phyloP scores from a whole-genome alignment of 2,113 vertebrate genomes.

The Oreochromis spilurus region DNA sequence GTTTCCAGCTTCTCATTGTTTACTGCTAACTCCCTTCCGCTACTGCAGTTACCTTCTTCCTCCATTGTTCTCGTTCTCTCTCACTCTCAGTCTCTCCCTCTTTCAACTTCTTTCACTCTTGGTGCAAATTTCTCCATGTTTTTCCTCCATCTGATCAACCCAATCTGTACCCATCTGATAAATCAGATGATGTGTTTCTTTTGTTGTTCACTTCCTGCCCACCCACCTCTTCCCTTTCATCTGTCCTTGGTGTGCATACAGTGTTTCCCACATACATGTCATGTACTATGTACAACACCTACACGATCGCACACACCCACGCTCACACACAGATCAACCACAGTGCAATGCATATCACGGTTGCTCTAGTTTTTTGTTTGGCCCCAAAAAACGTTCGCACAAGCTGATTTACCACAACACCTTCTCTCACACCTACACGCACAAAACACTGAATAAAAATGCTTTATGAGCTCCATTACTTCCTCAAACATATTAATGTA shows the following conservation, averaged over 20 bases:
- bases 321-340: background rate
- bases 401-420: slow-evolving; percentile 37
- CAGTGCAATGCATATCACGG: slow-evolving; percentile 20
- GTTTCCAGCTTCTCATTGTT: slow-evolving; percentile 79
- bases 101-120: slow-evolving; percentile 51
- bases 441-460: background rate
- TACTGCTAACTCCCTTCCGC: slow-evolving; percentile 79
- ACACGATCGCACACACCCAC: slow-evolving; percentile 1
- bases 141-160: background rate
- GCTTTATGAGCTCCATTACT: slow-evolving; percentile 10
- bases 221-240: slow-evolving; percentile 57
- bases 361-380: slow-evolving; percentile 54
- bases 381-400: slow-evolving; percentile 15
- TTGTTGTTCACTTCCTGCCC: slow-evolving; percentile 61
- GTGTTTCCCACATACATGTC: slow-evolving; percentile 55
- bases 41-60: slow-evolving; percentile 46
- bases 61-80: slow-evolving; percentile 48
- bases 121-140: background rate
- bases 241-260: slow-evolving; percentile 50
- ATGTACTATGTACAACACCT: slow-evolving; percentile 47
- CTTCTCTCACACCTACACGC: background rate
- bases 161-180: slow-evolving; percentile 35
- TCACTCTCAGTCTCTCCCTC: slow-evolving; percentile 47
- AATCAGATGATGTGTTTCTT: slow-evolving; percentile 54
- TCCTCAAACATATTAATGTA: background rate